Conservation (phyloP, 2,113 vertebrate genomes). For the Neotragus pygmaeus region DNA sequence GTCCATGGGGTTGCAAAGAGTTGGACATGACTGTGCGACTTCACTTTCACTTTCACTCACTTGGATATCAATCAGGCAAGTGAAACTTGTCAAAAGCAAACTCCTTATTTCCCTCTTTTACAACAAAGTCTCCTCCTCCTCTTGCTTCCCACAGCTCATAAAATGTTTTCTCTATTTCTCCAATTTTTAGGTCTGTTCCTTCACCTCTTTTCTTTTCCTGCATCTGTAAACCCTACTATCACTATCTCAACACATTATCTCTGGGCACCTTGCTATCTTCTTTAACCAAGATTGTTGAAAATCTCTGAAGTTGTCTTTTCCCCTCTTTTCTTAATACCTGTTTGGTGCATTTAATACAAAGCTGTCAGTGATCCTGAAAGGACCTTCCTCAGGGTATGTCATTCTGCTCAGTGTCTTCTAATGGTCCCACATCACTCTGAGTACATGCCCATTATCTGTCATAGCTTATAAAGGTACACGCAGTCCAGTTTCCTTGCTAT, state of each 20-base stretch:
- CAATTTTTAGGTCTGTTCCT: background rate
- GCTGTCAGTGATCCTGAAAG: background rate
- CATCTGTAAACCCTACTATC: background rate
- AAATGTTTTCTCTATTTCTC: background rate
- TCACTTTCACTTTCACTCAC: background rate
- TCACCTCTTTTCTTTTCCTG: background rate
- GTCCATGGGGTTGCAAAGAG: accelerated
- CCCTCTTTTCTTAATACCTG: background rate
- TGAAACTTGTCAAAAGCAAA: background rate
- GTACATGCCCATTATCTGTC: background rate
- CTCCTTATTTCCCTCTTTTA: background rate
- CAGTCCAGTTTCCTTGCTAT: background rate
- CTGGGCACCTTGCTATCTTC: background rate
- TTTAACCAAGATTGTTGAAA: background rate
- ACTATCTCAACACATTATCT: background rate
- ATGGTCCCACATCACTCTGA: accelerated
- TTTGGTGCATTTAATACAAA: background rate
- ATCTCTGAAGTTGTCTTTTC: background rate
- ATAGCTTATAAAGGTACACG: background rate
- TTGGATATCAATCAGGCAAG: background rate
- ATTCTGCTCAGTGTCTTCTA: background rate
- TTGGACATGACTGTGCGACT: no score
- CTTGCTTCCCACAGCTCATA: background rate
- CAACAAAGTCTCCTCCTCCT: background rate
- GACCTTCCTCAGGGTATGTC: background rate